A percentile compares a stretch with the other conserved stretches of the same genome.
phyloP scores from a whole-genome alignment of 1,140 invertebrate species.

The Conus betulinus region DNA sequence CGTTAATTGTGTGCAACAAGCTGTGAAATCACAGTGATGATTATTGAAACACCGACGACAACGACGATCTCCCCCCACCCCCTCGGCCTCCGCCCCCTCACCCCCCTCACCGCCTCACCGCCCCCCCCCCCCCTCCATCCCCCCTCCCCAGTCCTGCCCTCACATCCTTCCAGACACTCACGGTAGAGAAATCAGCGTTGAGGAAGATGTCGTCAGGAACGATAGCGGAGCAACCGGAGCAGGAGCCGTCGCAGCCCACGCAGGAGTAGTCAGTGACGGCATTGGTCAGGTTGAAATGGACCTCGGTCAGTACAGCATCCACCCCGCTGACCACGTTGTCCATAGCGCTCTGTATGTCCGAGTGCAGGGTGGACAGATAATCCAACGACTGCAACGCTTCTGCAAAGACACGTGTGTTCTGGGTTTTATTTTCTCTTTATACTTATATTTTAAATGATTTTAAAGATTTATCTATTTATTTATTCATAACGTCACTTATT shows the following conservation, averaged over 20 bases:
- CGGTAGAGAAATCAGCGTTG: not conserved
- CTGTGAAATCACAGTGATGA: too few relatives aligned
- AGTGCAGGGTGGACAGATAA: not conserved
- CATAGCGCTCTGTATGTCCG: not conserved
- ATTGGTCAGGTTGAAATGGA: slow-evolving; percentile 16
- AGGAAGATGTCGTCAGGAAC: slow-evolving; percentile 32
- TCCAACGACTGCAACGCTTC: not conserved
- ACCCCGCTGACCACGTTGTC: not conserved
- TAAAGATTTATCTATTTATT: too few relatives aligned
- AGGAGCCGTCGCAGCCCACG: slow-evolving; percentile 29
- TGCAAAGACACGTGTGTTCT: not conserved
- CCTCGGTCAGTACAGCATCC: not conserved
- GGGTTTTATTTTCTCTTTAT: too few relatives aligned
- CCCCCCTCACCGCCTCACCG: not conserved
- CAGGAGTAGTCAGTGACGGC: slow-evolving; percentile 14
- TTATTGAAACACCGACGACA: not conserved
- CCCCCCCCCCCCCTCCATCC: not conserved
- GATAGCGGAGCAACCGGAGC: slow-evolving; percentile 17
- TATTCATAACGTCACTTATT: too few relatives aligned
- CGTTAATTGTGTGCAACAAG: too few relatives aligned
- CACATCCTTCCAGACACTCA: not conserved
- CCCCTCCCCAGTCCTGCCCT: not conserved
- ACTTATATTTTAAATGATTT: too few relatives aligned
- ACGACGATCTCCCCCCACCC: not conserved
- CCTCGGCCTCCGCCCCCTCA: too few relatives aligned